Conservation (phyloP, 2,797 vertebrate genomes). For the Gadopsis bispinosus region DNA sequence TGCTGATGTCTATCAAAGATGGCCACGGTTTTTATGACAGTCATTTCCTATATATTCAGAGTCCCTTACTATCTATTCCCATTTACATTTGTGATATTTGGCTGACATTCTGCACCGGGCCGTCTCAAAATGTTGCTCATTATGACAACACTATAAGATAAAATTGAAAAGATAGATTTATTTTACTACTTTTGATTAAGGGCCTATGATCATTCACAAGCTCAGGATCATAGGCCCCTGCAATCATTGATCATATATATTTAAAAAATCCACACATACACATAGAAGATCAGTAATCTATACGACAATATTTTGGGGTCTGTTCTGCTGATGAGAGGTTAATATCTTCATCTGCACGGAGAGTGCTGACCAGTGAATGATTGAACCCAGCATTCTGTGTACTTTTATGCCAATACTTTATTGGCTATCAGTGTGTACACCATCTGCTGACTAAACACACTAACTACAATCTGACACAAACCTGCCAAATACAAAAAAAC, state of each 20-base stretch:
- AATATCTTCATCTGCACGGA: conserved; percentile 33
- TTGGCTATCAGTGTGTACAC: conserved; percentile 41
- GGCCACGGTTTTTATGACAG: conserved; percentile 11
- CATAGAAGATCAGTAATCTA: conserved; percentile 5
- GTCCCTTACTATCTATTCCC: conserved; percentile 22
- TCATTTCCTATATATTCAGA: conserved; percentile 22
- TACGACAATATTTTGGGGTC: not conserved
- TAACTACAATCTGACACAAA: conserved; percentile 49
- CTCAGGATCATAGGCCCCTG: not conserved
- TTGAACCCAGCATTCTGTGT: conserved; percentile 9
- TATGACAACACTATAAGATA: conserved; percentile 16
- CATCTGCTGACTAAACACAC: conserved; percentile 64
- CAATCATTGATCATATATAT: conserved; percentile 30
- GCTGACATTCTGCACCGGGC: not conserved
- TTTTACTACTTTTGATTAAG: conserved; percentile 19
- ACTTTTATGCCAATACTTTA: conserved; percentile 20
- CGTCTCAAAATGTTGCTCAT: conserved; percentile 24
- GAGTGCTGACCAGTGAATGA: conserved; percentile 29
- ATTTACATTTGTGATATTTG: conserved; percentile 40
- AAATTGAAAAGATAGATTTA: not conserved
- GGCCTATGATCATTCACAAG: not conserved
- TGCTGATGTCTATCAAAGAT: conserved; percentile 12
- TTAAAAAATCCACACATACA: conserved; percentile 18
- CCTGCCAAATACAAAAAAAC: conserved; percentile 18
- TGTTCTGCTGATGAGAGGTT: conserved; percentile 34